A percentile compares a stretch with the other conserved stretches of the same genome.
Conservation (phyloP, 2,797 vertebrate species). For the Characodon lateralis region DNA sequence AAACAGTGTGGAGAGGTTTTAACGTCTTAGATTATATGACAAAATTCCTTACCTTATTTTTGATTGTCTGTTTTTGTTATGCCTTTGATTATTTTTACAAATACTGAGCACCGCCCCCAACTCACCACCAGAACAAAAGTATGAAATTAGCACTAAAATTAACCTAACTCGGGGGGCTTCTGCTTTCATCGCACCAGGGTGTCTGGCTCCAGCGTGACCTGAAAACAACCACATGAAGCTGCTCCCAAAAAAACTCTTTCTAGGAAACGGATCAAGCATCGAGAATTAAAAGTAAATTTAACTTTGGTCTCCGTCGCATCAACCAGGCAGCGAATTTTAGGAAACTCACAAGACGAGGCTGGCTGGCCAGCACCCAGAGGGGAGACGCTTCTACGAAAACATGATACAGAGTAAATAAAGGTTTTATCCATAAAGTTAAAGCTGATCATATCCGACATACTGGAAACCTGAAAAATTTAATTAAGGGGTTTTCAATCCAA, state of each 20-base stretch:
- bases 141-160: conserved; percentile 11
- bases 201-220: conserved; percentile 33
- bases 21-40: neutral
- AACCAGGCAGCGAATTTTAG: conserved; percentile 43
- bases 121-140: neutral
- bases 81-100: too few relatives aligned
- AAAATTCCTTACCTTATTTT: neutral
- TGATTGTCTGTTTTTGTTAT: neutral
- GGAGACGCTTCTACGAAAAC: conserved; percentile 50
- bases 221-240: conserved; percentile 63
- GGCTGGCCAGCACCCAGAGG: conserved; percentile 25
- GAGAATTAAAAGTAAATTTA: conserved; percentile 60
- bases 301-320: conserved; percentile 62
- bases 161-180: conserved; percentile 7
- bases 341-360: conserved; percentile 54
- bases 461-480: neutral
- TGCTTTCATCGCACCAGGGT: conserved; percentile 26
- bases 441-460: neutral
- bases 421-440: conserved; percentile 44
- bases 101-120: too few relatives aligned
- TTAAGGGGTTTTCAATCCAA: neutral
- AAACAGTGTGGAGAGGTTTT: neutral
- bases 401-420: conserved; percentile 36
- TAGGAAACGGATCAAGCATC: conserved; percentile 56
- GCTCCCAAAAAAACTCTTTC: conserved; percentile 51